phyloP scores from a whole-genome alignment of 1,140 invertebrate species.

The Pseudomyrmex pallidus region DNA sequence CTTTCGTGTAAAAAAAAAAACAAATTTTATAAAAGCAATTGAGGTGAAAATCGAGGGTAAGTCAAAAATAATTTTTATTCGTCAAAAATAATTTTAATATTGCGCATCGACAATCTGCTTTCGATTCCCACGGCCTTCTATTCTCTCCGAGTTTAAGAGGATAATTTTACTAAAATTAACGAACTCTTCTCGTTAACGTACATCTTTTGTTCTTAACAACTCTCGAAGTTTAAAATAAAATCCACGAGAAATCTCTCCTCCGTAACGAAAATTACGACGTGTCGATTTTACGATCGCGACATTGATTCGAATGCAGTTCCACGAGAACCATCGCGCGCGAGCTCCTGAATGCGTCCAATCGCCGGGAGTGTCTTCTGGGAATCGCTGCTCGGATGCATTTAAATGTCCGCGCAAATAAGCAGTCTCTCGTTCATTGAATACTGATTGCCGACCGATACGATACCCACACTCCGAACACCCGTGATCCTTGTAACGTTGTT shows the following conservation, averaged over 20 bases:
- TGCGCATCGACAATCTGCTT: too few relatives aligned
- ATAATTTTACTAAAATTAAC: too few relatives aligned
- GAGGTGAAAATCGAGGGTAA: too few relatives aligned
- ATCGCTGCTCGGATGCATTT: slow-evolving; percentile 78
- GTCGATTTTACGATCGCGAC: slow-evolving; percentile 31
- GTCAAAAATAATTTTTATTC: too few relatives aligned
- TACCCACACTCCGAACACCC: slow-evolving; percentile 72
- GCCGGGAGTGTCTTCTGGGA: slow-evolving; percentile 80
- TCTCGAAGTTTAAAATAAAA: not conserved
- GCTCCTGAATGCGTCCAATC: slow-evolving; percentile 77
- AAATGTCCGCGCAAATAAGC: slow-evolving; percentile 73
- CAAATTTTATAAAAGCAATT: too few relatives aligned
- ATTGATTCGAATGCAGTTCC: slow-evolving; percentile 17
- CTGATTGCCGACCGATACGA: slow-evolving; percentile 72
- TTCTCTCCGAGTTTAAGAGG: too few relatives aligned
- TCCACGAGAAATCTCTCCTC: not conserved
- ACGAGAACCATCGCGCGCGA: slow-evolving; percentile 52
- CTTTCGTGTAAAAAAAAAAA: too few relatives aligned
- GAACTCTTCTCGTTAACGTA: too few relatives aligned
- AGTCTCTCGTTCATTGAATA: slow-evolving; percentile 70
- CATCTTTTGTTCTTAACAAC: too few relatives aligned
- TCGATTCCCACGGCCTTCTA: too few relatives aligned
- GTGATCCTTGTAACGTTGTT: slow-evolving; percentile 42
- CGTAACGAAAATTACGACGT: slow-evolving; percentile 1
- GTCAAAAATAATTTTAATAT: too few relatives aligned